Evolutionary conservation across 2,797 vertebrate genomes (phyloP).

Genomic region (Podargus strigoides): DNA sequence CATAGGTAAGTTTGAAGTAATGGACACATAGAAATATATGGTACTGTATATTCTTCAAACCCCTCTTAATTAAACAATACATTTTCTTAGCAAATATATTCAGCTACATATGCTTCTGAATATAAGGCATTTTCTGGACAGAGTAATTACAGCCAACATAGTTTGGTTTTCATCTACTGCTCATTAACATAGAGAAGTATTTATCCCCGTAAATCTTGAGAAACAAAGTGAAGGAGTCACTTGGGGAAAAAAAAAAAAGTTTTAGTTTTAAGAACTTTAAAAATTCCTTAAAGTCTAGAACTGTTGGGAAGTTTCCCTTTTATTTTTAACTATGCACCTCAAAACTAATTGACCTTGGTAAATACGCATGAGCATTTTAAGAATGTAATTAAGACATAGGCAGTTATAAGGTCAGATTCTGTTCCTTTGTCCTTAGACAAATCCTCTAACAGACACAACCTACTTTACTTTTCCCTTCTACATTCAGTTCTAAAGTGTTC

Average conservation of each 20-base stretch:
- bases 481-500: not conserved
- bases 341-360: not conserved
- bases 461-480: not conserved
- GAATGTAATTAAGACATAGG: not conserved
- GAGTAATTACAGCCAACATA: not conserved
- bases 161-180: not conserved
- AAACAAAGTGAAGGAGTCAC: not conserved
- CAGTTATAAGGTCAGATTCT: not conserved
- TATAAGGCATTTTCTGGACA: not conserved
- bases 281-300: not conserved
- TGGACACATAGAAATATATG: not conserved
- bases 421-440: not conserved
- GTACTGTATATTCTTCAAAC: not conserved
- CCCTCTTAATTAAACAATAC: not conserved
- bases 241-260: not conserved
- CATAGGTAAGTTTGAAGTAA: not conserved
- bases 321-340: not conserved
- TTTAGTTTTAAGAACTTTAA: not conserved
- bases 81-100: not conserved
- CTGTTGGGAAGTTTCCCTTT: not conserved
- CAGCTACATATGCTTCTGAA: not conserved
- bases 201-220: not conserved
- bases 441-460: not conserved
- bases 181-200: not conserved
- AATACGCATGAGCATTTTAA: not conserved